A percentile compares a stretch with the other conserved stretches of the same genome.
Evolutionary conservation across 2,113 vertebrate species (phyloP).

Genomic region (Cololabis saira): DNA sequence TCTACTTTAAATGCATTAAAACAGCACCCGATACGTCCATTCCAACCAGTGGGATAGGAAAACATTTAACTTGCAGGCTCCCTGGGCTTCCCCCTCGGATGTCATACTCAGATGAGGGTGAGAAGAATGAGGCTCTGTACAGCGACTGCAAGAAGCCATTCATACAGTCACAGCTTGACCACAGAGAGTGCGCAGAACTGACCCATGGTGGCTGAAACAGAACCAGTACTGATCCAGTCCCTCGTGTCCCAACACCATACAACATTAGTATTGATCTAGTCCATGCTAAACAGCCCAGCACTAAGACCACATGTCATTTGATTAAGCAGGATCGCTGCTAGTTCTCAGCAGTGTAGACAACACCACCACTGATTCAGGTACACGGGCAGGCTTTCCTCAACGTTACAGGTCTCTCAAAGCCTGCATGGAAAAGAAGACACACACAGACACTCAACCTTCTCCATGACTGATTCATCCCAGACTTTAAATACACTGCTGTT

Average conservation of each 20-base stretch:
- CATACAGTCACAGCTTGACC: constrained; percentile 66
- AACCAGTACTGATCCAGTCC: constrained; percentile 74
- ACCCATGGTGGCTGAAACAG: constrained; percentile 71
- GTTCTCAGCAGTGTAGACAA: constrained; percentile 19
- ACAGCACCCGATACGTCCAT: constrained; percentile 81
- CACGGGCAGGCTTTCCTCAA: constrained; percentile 2
- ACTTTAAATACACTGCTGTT: constrained; percentile 23
- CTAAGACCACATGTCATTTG: constrained; percentile 45
- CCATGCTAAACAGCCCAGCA: constrained; percentile 43
- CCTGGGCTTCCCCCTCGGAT: constrained; percentile 77
- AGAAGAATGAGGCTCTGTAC: constrained; percentile 84
- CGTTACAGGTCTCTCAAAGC: constrained; percentile 30
- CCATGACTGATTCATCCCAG: constrained; percentile 12
- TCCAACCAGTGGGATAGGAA: constrained; percentile 78
- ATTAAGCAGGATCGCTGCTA: constrained; percentile 42
- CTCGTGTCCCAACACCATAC: constrained; percentile 62
- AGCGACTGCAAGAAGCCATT: constrained; percentile 79
- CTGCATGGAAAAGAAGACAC: constrained; percentile 32
- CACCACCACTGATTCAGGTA: constrained; percentile 31
- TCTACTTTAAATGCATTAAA: constrained; percentile 81
- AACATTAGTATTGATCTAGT: constrained; percentile 77
- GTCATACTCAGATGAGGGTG: constrained; percentile 74
- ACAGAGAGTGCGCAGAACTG: constrained; percentile 62
- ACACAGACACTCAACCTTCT: constrained; percentile 6
- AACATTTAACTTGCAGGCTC: constrained; percentile 78